These are phyloP conservation scores for Drosophila paranaensis DNA, from an alignment of 2,888 invertebrate genomes.

Conservation along the genomic window DNA sequence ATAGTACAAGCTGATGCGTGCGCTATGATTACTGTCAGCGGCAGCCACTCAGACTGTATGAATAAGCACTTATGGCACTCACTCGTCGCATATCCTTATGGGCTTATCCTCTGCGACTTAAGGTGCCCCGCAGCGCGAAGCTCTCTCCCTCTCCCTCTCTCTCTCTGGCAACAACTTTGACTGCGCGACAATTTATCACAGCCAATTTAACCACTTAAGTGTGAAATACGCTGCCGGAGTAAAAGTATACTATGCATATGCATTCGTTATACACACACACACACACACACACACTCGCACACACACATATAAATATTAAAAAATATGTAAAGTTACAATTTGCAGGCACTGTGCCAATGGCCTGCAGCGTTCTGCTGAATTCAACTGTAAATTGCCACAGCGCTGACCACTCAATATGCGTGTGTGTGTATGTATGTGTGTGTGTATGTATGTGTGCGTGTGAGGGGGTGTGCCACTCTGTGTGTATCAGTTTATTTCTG, in stretches of 20 bases:
- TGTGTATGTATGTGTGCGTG: background rate
- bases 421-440: constrained; percentile 21
- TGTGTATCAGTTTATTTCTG: constrained; percentile 45
- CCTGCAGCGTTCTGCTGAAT: constrained; percentile 28
- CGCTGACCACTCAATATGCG: constrained; percentile 57
- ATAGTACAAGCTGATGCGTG: constrained; percentile 71
- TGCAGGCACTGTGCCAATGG: constrained; percentile 38
- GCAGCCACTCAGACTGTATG: constrained; percentile 64
- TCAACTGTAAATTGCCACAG: constrained; percentile 49
- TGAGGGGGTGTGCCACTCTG: constrained; percentile 21
- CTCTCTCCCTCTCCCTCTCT: background rate
- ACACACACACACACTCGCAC: constrained; percentile 6
- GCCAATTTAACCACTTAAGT: constrained; percentile 81
- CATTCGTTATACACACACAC: constrained; percentile 26
- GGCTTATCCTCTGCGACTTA: constrained; percentile 62
- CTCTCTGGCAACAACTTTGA: constrained; percentile 64
- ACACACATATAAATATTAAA: constrained; percentile 20
- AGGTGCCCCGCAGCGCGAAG: constrained; percentile 62
- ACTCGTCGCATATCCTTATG: constrained; percentile 45
- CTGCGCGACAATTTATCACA: constrained; percentile 79
- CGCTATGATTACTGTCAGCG: constrained; percentile 78
- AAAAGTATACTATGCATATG: constrained; percentile 45
- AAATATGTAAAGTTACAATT: constrained; percentile 55
- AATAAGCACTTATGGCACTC: constrained; percentile 60
- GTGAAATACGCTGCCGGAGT: constrained; percentile 68